Evolutionary conservation across 2,797 vertebrate genomes (phyloP), one percentile per base, ranked within the genome.

Genomic region (Darevskia nairensis): DNA sequence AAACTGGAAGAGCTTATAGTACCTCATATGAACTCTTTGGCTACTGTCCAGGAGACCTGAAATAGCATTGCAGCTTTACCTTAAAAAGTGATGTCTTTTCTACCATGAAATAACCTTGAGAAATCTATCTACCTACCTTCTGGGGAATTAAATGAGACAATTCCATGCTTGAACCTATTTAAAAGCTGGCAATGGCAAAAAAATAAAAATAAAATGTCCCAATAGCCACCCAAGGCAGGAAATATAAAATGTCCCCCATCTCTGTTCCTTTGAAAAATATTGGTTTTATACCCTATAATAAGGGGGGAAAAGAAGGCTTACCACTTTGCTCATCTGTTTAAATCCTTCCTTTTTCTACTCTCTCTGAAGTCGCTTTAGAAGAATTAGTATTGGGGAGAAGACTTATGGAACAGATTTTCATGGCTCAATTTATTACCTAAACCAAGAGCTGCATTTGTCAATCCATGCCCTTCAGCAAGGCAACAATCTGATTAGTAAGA

Each of bases 21-120:
- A 61, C 23, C 32, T 77, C 71, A 41, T 15, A 17, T 39, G 23
- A 84, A 8, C 17, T 39, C 25, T 76, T 72, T 61, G 39, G 29
- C 3, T 46, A 29, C 74, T 85, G 55, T 39, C 21, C 75, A 78
- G 61, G 3, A 79, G 61, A 78, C 75, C 75, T 68, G 75, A 69
- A 68, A 77, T 50, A 61, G 41, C 29, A 68, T 9, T 68, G 41
- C 10, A 68, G 21, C 76, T 69, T 68, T 78, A 8, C 61, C 19
- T 78, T 79, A 15, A 86, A 86, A 68, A 46, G 9, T 21, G 25
- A 25, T 35, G 23, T 32, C 17, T 19, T 77, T 79, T 79, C 71
- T 68, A 86, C 76, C 61, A 79, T 69, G 75, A 78, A 86, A 86
- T 79, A 41, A 86, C 64, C 84, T 69, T 78, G 41, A 86, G 77